Evolutionary conservation across 1,140 invertebrate species (phyloP).

Genomic region (Chrysomallon squamiferum): DNA sequence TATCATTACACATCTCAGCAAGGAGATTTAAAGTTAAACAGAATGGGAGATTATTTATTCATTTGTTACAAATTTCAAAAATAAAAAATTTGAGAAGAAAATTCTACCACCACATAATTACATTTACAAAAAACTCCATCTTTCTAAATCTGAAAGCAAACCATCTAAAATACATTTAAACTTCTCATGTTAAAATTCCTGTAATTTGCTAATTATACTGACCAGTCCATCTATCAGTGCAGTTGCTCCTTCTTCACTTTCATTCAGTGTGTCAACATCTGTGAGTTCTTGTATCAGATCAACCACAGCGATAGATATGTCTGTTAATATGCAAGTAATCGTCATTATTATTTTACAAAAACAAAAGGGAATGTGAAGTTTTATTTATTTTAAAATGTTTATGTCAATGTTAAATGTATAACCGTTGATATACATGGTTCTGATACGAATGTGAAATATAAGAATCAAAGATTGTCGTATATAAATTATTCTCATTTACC

Average conservation of each 20-base stretch:
- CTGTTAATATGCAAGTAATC: conserved; percentile 62
- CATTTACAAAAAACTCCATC: too few species aligned
- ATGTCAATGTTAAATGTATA: neutral
- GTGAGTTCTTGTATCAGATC: conserved; percentile 85
- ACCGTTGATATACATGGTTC: too few species aligned
- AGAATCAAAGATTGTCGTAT: too few species aligned
- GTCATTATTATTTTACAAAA: too few species aligned
- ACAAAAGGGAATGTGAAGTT: neutral
- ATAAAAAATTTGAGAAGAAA: neutral
- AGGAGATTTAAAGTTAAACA: neutral
- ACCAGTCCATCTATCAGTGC: conserved; percentile 67
- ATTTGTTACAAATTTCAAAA: neutral
- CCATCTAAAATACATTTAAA: too few species aligned
- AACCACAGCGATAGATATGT: conserved; percentile 69
- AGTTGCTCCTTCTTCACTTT: conserved; percentile 69
- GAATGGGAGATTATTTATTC: neutral
- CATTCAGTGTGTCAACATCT: conserved; percentile 93
- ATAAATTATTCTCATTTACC: too few species aligned
- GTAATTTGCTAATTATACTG: too few species aligned
- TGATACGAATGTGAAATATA: too few species aligned
- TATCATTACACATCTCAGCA: too few species aligned
- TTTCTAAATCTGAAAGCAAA: too few species aligned
- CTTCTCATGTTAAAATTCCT: too few species aligned
- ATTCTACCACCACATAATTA: neutral
- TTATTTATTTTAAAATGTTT: neutral